Percentiles rank a stretch among this genome's conserved stretches.
Conservation (phyloP, 2,113 vertebrate species). For the Vireo altiloquus region DNA sequence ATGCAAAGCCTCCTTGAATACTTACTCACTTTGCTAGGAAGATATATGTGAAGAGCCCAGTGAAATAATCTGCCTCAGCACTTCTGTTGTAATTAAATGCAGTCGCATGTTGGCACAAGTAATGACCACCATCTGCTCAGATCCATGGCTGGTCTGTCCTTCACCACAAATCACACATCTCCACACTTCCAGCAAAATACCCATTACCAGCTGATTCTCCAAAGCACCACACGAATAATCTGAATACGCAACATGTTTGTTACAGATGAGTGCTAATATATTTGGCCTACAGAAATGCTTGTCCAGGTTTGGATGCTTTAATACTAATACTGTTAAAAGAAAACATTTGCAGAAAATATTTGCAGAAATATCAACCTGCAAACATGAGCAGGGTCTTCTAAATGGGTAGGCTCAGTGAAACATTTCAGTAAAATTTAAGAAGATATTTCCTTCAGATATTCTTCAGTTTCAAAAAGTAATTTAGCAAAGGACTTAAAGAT, state of each 20-base stretch:
- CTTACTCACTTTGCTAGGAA: neutral
- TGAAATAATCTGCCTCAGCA: neutral
- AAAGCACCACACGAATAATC: neutral
- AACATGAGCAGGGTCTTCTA: neutral
- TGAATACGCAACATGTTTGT: neutral
- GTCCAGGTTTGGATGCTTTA: neutral
- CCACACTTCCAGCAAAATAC: neutral
- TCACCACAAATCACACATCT: neutral
- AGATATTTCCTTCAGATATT: neutral
- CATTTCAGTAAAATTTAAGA: neutral
- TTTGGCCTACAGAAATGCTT: neutral
- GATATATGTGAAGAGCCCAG: neutral
- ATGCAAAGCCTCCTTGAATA: neutral
- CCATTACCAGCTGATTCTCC: neutral
- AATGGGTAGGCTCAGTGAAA: neutral
- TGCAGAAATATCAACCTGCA: neutral
- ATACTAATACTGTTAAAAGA: neutral
- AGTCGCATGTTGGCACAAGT: neutral
- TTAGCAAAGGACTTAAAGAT: neutral
- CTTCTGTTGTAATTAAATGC: neutral
- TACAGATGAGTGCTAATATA: neutral
- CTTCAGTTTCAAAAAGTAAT: neutral
- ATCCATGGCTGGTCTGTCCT: neutral
- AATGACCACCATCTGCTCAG: conserved; percentile 59
- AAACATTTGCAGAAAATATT: neutral